Evolutionary conservation across 2,888 invertebrate species (phyloP).

Genomic region (Bellardia bayeri): DNA sequence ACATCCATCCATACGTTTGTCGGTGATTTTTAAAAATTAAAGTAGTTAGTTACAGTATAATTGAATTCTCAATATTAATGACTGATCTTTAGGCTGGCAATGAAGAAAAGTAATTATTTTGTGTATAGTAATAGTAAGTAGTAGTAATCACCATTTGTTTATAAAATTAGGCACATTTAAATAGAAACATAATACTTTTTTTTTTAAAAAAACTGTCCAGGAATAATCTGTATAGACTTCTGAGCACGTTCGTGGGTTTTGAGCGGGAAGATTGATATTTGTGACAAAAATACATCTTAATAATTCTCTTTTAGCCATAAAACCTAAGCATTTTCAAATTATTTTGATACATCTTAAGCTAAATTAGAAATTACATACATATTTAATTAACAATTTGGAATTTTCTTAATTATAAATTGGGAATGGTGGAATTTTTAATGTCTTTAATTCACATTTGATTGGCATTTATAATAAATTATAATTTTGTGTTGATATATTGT

Average conservation of each 20-base stretch:
- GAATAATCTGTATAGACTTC: conserved; percentile 34
- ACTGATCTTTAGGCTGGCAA: background rate
- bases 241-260: conserved; percentile 36
- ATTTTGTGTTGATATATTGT: no score
- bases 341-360: background rate
- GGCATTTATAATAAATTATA: background rate
- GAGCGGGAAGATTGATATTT: background rate
- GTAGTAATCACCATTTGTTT: background rate
- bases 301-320: background rate
- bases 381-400: background rate
- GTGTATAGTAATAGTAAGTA: background rate
- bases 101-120: background rate
- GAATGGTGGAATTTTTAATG: background rate
- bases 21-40: background rate
- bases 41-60: no score
- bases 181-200: conserved; percentile 65
- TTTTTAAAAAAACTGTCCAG: background rate
- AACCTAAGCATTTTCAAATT: background rate
- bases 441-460: background rate
- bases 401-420: background rate
- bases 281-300: background rate
- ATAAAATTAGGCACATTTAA: conserved; percentile 58
- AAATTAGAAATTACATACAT: background rate
- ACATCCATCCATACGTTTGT: no score
- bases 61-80: background rate